Conservation (phyloP, 2,888 invertebrate genomes). For the Frankliniella intonsa region DNA sequence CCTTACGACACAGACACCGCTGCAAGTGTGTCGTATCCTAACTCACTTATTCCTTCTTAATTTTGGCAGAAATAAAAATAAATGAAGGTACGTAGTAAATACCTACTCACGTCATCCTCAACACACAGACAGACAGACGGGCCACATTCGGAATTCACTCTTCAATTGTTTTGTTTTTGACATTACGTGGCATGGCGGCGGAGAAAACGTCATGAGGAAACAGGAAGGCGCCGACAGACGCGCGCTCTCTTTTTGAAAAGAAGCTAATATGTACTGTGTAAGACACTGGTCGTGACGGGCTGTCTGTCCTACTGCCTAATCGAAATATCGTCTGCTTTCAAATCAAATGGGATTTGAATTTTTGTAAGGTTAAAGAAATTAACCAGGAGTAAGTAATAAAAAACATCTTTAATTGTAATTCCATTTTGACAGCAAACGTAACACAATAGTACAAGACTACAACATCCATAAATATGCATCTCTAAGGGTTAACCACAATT, state of each 20-base stretch:
- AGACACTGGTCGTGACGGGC: too few relatives aligned
- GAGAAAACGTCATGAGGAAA: neutral
- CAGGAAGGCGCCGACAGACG: neutral
- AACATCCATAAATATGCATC: neutral
- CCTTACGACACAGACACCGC: too few relatives aligned
- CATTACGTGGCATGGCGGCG: slow-evolving; percentile 21
- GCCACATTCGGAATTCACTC: slow-evolving; percentile 10
- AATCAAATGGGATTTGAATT: too few relatives aligned
- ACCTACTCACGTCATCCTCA: slow-evolving; percentile 24
- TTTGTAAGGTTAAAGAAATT: too few relatives aligned
- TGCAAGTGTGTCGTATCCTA: too few relatives aligned
- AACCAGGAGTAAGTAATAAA: too few relatives aligned
- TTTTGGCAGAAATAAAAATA: neutral
- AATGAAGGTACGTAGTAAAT: slow-evolving; percentile 13
- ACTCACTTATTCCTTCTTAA: neutral
- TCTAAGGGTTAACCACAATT: neutral
- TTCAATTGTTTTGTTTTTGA: neutral
- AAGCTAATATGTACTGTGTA: too few relatives aligned
- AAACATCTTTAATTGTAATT: too few relatives aligned
- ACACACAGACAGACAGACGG: neutral
- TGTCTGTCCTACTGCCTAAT: too few relatives aligned
- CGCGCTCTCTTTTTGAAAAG: too few relatives aligned
- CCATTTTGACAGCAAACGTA: neutral
- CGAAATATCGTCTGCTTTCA: too few relatives aligned
- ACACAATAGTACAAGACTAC: neutral